Evolutionary conservation across 2,113 vertebrate genomes (phyloP).

Genomic region (Podarcis muralis): DNA sequence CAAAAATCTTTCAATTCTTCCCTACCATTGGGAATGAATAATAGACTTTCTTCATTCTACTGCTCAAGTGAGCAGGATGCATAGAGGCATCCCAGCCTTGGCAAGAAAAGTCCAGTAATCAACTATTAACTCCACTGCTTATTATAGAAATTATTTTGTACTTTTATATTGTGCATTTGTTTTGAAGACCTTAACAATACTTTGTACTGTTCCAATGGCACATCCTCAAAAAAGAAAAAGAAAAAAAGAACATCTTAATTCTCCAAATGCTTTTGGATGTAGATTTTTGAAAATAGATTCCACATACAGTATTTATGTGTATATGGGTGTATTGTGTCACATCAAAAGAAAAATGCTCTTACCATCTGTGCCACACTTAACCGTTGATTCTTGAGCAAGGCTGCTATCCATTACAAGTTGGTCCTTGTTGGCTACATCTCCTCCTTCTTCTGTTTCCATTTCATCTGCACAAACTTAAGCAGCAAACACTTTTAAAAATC

Average conservation of each 20-base stretch:
- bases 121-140: not conserved
- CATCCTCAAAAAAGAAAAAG: not conserved
- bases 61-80: not conserved
- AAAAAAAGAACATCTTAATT: not conserved
- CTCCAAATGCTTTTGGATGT: not conserved
- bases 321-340: constrained; percentile 2
- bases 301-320: not conserved
- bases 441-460: constrained; percentile 71
- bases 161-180: not conserved
- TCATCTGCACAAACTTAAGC: constrained; percentile 73
- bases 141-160: not conserved
- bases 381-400: constrained; percentile 45
- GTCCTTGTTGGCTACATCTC: constrained; percentile 60
- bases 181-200: not conserved
- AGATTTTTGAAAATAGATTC: not conserved
- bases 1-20: not conserved
- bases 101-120: not conserved
- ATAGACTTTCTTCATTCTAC: not conserved
- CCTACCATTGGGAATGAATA: not conserved
- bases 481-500: constrained; percentile 43
- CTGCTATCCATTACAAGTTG: constrained; percentile 43
- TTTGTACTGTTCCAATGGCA: not conserved
- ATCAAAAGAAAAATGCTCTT: constrained; percentile 49
- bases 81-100: not conserved
- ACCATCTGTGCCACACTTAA: constrained; percentile 72